phyloP scores from a whole-genome alignment of 2,113 vertebrate species.

The Taurulus bubalis region DNA sequence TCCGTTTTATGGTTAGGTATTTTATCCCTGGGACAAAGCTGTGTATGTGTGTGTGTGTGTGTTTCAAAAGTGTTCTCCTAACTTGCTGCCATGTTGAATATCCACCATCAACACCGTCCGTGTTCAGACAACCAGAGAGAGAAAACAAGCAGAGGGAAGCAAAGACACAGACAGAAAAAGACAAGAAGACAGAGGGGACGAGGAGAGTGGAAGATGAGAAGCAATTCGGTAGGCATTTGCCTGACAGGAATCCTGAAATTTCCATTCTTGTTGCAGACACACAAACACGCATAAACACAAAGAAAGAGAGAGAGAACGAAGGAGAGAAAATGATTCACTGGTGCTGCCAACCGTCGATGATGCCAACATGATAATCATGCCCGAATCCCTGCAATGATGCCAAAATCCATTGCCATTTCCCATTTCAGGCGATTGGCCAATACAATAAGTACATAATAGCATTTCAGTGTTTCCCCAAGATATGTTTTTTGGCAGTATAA shows the following conservation, averaged over 20 bases:
- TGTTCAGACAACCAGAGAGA: conserved; percentile 30
- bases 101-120: conserved; percentile 20
- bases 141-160: conserved; percentile 20
- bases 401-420: conserved; percentile 74
- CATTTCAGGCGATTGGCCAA: conserved; percentile 72
- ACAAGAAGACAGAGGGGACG: conserved; percentile 26
- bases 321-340: conserved; percentile 57
- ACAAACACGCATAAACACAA: conserved; percentile 42
- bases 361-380: conserved; percentile 78
- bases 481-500: conserved; percentile 66
- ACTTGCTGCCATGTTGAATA: conserved; percentile 59
- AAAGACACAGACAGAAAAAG: conserved; percentile 32
- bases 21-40: conserved; percentile 16
- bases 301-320: conserved; percentile 33
- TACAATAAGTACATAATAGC: conserved; percentile 77
- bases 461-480: conserved; percentile 77
- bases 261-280: conserved; percentile 52
- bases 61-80: conserved; percentile 34
- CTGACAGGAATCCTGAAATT: conserved; percentile 55
- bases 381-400: conserved; percentile 64
- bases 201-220: conserved; percentile 56
- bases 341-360: conserved; percentile 61
- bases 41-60: conserved; percentile 15
- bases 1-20: conserved; percentile 8
- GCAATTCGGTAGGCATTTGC: conserved; percentile 49